Conservation (phyloP, 1,140 invertebrate species). For the Belonocnema kinseyi region DNA sequence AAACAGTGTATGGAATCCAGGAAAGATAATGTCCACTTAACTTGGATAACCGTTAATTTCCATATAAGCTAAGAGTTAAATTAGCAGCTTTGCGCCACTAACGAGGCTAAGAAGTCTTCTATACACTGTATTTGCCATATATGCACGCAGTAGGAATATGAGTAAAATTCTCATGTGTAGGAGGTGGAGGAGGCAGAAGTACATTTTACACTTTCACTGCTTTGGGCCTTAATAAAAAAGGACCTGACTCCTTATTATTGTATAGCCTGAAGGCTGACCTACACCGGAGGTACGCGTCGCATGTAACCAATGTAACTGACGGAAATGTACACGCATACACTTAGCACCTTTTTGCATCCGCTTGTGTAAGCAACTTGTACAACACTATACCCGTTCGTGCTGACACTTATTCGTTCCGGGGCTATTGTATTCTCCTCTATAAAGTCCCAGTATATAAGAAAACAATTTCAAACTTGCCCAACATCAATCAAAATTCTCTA, state of each 20-base stretch:
- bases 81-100: neutral
- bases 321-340: conserved; percentile 62
- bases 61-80: conserved; percentile 44
- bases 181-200: conserved; percentile 30
- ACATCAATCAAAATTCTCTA: too few species aligned
- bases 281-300: too few species aligned
- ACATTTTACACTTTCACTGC: conserved; percentile 51
- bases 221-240: conserved; percentile 48
- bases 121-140: too few species aligned
- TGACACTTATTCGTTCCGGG: conserved; percentile 37
- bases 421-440: conserved; percentile 33
- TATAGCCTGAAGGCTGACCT: conserved; percentile 15
- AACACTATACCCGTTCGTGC: conserved; percentile 29
- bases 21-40: too few species aligned
- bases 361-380: conserved; percentile 56
- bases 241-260: conserved; percentile 33
- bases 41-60: conserved; percentile 21
- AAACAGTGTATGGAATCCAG: too few species aligned
- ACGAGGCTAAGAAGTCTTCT: too few species aligned
- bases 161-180: too few species aligned
- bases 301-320: conserved; percentile 35
- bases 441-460: neutral
- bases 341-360: conserved; percentile 72
- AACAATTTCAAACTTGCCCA: too few species aligned
- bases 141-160: too few species aligned